A percentile compares a stretch with the other conserved stretches of the same genome.
Conservation (phyloP, 2,888 invertebrate genomes). For the Megaustenia siamemsis region DNA sequence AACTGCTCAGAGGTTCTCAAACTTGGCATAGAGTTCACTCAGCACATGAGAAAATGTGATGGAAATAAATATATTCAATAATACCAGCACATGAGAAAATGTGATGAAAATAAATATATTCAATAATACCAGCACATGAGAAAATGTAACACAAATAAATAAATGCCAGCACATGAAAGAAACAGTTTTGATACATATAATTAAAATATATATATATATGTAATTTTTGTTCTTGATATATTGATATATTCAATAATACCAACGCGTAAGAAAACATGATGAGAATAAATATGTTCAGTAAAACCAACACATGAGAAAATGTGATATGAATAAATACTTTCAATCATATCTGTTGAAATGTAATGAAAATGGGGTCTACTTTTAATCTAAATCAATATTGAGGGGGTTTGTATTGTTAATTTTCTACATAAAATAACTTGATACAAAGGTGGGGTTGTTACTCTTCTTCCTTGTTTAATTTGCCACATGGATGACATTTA, state of each 20-base stretch:
- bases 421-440: no score
- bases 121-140: slow-evolving; percentile 6
- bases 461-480: neutral
- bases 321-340: neutral
- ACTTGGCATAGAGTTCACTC: slow-evolving; percentile 23
- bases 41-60: slow-evolving; percentile 32
- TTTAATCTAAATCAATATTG: no score
- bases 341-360: no score
- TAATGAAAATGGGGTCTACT: no score
- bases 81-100: slow-evolving; percentile 13
- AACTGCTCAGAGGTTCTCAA: slow-evolving; percentile 29
- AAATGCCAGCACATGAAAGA: slow-evolving; percentile 17
- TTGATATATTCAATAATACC: neutral
- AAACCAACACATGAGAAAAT: slow-evolving; percentile 8
- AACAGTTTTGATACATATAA: no score
- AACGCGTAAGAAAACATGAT: slow-evolving; percentile 18
- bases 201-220: no score
- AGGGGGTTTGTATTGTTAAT: no score
- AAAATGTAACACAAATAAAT: slow-evolving; percentile 13
- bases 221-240: no score
- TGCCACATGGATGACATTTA: neutral
- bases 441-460: neutral
- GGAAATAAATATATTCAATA: neutral
- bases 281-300: neutral
- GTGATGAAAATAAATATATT: slow-evolving; percentile 11